These are phyloP conservation scores for Strix uralensis DNA, from an alignment of 2,113 vertebrate genomes.

Conservation along the genomic window DNA sequence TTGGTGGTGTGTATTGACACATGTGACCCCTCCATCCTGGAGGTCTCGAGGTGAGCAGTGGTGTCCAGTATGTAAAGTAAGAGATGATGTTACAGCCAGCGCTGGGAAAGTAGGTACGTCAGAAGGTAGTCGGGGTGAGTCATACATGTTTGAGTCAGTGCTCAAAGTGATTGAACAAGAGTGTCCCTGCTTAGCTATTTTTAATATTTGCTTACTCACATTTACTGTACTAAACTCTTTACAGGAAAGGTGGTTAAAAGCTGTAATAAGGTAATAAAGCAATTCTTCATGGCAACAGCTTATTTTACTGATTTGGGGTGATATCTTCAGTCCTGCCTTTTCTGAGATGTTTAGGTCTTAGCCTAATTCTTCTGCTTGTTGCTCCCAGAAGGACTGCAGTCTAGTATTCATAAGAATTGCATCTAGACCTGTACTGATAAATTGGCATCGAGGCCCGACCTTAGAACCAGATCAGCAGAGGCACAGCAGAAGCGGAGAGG, in stretches of 20 bases:
- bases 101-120: rapidly evolving
- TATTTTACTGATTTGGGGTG: not conserved
- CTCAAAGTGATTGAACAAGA: not conserved
- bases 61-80: not conserved
- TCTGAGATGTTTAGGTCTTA: not conserved
- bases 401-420: not conserved
- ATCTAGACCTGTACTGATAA: rapidly evolving
- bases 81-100: not conserved
- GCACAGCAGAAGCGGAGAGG: rapidly evolving
- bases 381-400: not conserved
- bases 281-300: not conserved
- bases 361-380: not conserved
- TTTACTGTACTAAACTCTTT: conserved; percentile 28
- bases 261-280: not conserved
- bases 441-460: rapidly evolving
- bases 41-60: rapidly evolving
- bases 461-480: not conserved
- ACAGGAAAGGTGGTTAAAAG: conserved; percentile 17
- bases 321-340: not conserved
- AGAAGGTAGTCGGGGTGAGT: not conserved
- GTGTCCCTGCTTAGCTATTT: conserved; percentile 11
- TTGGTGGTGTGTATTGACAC: rapidly evolving
- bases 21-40: rapidly evolving
- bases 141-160: not conserved
- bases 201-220: conserved; percentile 60